Conservation (phyloP, 2,797 vertebrate species). For the Alauda arvensis region DNA sequence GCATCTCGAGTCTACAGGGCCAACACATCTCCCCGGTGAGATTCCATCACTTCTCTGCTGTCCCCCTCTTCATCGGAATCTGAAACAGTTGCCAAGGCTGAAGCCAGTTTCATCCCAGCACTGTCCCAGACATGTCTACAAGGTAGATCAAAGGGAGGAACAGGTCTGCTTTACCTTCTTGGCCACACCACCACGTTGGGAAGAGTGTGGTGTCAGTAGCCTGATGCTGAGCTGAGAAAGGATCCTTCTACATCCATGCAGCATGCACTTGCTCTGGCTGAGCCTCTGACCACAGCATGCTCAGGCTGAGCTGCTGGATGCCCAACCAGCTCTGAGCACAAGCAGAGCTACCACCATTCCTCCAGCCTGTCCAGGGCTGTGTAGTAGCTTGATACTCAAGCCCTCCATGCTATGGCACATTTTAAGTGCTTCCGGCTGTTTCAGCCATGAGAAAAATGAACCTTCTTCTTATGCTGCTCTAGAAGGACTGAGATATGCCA, state of each 20-base stretch:
- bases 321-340: not conserved
- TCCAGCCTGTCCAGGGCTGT: rapidly evolving
- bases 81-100: not conserved
- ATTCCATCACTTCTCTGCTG: not conserved
- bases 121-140: not conserved
- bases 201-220: not conserved
- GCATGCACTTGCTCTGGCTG: not conserved
- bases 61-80: rapidly evolving
- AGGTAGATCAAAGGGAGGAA: not conserved
- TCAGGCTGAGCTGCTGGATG: not conserved
- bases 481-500: not conserved
- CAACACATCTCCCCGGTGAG: not conserved
- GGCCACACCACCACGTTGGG: not conserved
- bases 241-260: not conserved
- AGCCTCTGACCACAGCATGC: not conserved
- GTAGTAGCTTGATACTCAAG: not conserved
- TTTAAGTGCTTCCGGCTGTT: not conserved
- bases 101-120: not conserved
- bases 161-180: not conserved
- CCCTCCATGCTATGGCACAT: not conserved
- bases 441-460: not conserved
- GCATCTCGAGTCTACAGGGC: not conserved
- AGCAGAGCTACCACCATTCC: not conserved
- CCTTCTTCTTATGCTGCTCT: not conserved
- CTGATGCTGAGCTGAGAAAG: not conserved